Base-by-base conservation (phyloP, 2,888 invertebrate genomes). In the Scaptomyza reducta region DNA sequence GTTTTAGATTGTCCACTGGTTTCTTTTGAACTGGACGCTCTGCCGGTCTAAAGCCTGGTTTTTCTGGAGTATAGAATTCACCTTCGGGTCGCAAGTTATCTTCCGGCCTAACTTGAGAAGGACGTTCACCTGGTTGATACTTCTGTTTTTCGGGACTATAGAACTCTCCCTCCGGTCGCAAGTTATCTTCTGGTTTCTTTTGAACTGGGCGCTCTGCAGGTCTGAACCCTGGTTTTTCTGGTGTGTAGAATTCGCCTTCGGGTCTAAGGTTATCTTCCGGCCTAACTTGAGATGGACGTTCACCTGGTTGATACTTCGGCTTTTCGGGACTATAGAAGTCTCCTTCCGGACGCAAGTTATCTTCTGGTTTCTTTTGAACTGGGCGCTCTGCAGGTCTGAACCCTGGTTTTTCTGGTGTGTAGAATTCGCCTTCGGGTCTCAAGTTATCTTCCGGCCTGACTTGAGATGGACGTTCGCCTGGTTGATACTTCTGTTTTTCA, bases 251-350 rank as follows among this genome's bases (percentile, higher is more conserved):
- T 1, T 93, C 92, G 5, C 94, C 94, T 88, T 95, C 94, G 0
- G 93, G 93, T 61, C 91, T 91, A 0, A 94, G 89, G 80, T 94
- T 94, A 77, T 94, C 94, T 74, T 92, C 92, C 1, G 93, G 93
- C 50, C 88, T 89, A 10, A 89, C 91, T 59, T 90, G 91, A 90
- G 70, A 89, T 3, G 89, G 91, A 31, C 92, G 81, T 72, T 94
- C 94, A 31, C 92, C 94, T 0, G 94, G 93, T 1, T 83, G 89
- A 80, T 91, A 93, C 41, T 91, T 79, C 0, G 92, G 90, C 56
- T 92, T 93, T 44, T 92, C 91, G 0, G 93, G 94, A n/a, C 89
- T 73, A 25, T 92, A 92, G 76, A 94, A 94, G 33, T 33, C 33
- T 33, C 33, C 33, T 13, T 94, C 94, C 0, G 94, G 92, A 1